Evolutionary conservation across 2,113 vertebrate species (phyloP).

Genomic region (Apodemus speciosus): DNA sequence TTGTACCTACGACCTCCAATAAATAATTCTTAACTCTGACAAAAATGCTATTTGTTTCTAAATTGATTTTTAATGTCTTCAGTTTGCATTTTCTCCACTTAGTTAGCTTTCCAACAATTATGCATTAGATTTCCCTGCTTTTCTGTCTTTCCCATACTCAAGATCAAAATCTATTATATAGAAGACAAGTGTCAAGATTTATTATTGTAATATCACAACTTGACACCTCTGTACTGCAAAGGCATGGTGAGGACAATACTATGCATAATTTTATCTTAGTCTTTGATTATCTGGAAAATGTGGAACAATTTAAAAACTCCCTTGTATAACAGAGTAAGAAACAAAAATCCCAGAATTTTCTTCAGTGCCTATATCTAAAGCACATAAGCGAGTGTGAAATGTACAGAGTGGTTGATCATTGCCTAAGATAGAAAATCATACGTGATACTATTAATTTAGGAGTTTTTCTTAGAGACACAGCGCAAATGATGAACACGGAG

Average conservation of each 20-base stretch:
- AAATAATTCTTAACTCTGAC: slow-evolving; percentile 73
- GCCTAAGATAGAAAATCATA: not conserved
- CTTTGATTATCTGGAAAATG: slow-evolving; percentile 58
- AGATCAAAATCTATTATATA: slow-evolving; percentile 71
- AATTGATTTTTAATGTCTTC: slow-evolving; percentile 79
- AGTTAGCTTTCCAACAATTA: slow-evolving; percentile 71
- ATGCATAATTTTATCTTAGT: slow-evolving; percentile 51
- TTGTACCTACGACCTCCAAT: slow-evolving; percentile 34
- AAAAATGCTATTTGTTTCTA: slow-evolving; percentile 77
- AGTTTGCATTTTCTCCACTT: slow-evolving; percentile 75
- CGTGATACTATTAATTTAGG: not conserved
- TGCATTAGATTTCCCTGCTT: slow-evolving; percentile 59
- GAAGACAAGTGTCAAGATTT: slow-evolving; percentile 60
- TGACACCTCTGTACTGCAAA: slow-evolving; percentile 36
- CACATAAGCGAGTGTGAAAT: not conserved
- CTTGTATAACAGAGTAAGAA: not conserved
- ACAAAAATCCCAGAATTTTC: not conserved
- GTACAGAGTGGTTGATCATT: not conserved
- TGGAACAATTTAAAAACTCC: slow-evolving; percentile 39
- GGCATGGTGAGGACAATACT: slow-evolving; percentile 15
- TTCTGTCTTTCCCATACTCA: slow-evolving; percentile 52
- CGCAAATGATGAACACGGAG: not conserved
- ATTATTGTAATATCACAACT: slow-evolving; percentile 35
- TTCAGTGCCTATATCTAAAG: not conserved
- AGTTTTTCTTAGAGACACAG: not conserved